These are phyloP conservation scores for Dipodomys merriami DNA, from an alignment of 2,113 vertebrate species.

Conservation along the genomic window DNA sequence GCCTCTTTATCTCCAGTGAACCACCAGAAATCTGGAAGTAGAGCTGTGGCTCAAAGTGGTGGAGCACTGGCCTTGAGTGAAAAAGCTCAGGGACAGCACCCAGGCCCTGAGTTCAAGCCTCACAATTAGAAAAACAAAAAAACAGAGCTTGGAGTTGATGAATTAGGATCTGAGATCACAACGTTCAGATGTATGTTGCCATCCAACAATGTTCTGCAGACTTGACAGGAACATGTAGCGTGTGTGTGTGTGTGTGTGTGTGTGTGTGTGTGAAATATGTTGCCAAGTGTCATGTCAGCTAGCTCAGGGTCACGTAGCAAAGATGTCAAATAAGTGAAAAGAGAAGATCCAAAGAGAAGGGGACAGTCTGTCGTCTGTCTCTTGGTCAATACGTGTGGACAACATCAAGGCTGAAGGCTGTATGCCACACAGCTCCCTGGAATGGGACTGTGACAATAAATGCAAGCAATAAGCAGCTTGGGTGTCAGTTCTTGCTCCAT, in stretches of 20 bases:
- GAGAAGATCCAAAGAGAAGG: too few species aligned
- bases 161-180: neutral
- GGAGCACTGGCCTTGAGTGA: too few species aligned
- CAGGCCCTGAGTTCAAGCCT: too few species aligned
- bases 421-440: neutral
- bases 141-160: neutral
- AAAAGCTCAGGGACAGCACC: too few species aligned
- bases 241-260: too few species aligned
- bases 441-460: neutral
- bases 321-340: neutral
- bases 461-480: neutral
- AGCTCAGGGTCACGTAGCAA: neutral
- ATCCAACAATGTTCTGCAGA: accelerated
- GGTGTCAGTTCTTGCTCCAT: neutral
- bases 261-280: neutral
- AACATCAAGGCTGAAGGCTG: neutral
- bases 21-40: too few species aligned
- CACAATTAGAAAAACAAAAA: neutral
- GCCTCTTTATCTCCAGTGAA: too few species aligned
- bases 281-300: neutral
- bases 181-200: neutral
- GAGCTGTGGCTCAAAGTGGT: too few species aligned
- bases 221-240: accelerated
- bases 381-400: neutral
- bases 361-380: neutral